Evolutionary conservation across 2,888 invertebrate species (phyloP), one percentile per base, ranked within the genome.

Genomic region (Phalera bucephala): DNA sequence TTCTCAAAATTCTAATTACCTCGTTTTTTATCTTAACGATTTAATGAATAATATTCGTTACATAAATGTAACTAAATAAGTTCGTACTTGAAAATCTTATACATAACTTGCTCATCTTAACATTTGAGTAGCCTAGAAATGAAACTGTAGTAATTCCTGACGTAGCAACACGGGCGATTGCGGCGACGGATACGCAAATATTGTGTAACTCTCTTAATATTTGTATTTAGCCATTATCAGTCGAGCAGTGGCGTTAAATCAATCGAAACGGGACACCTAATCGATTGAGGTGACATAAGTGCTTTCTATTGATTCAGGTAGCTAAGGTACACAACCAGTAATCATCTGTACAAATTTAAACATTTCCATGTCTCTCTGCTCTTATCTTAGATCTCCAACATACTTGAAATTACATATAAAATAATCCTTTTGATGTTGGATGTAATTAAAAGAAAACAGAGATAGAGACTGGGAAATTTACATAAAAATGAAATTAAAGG

Each of bases 281-380:
- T 54, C 51, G 51, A 58, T 52, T 58, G 44, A 49, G 39, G 17
- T 19, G 4, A 29, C 40, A 40, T 49, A 49, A 45, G 46, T 52
- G 55, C 55, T 58, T 57, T 54, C 59, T 58, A 58, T 58, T 54
- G 54, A 40, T 29, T 29, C 34, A 52, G 38, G 42, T 46, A 42
- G 41, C 41, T 40, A 27, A 54, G 40, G 41, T 33, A 33, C 41
- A 50, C 43, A 45, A 48, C 48, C 43, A 53, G 40, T 34, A 50
- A 48, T 52, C 66, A 67, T 47, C 55, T 64, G 64, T 49, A 49
- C 42, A 57, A 67, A 66, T 52, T 48, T 29, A 35, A 29, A 33
- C 33, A 48, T 39, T 45, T 8, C 19, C n/a, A 26, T 26, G 7
- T 8, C 3, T 7, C 3, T 26, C 2, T 8, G 8, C 8, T 26